phyloP scores from a whole-genome alignment of 2,888 invertebrate genomes.

The Brachypterus glaber region DNA sequence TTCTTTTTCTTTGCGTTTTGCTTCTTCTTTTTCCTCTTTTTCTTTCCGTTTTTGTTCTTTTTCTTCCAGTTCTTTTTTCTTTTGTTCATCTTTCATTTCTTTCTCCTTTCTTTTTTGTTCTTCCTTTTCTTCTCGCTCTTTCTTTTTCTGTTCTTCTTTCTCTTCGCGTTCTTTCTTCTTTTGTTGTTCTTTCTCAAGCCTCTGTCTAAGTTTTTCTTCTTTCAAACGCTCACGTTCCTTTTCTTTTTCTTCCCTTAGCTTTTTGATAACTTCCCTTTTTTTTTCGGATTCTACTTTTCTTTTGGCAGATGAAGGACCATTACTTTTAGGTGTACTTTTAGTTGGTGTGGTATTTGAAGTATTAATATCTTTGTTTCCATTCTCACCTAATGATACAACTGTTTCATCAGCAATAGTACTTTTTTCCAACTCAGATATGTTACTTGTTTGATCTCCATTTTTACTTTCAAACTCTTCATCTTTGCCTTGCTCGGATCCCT shows the following conservation, averaged over 20 bases:
- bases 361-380: no score
- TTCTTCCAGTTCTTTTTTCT: conserved; percentile 45
- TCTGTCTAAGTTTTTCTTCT: conserved; percentile 38
- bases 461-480: no score
- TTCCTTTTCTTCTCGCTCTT: conserved; percentile 40
- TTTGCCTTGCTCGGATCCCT: no score
- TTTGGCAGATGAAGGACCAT: no score
- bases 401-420: no score
- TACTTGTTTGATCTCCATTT: no score
- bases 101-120: conserved; percentile 41
- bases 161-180: conserved; percentile 26
- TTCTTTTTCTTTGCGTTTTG: conserved; percentile 48
- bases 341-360: no score
- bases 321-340: no score
- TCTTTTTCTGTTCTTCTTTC: conserved; percentile 42
- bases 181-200: conserved; percentile 23
- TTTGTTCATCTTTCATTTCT: conserved; percentile 46
- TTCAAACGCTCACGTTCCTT: conserved; percentile 38
- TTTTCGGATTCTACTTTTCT: conserved; percentile 40
- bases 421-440: no score
- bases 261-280: conserved; percentile 27
- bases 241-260: conserved; percentile 34
- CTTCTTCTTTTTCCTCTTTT: conserved; percentile 37
- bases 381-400: no score
- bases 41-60: conserved; percentile 39